Evolutionary conservation across 1,140 invertebrate genomes (phyloP), one percentile per base, ranked within the genome.

Genomic region (Panulirus ornatus): DNA sequence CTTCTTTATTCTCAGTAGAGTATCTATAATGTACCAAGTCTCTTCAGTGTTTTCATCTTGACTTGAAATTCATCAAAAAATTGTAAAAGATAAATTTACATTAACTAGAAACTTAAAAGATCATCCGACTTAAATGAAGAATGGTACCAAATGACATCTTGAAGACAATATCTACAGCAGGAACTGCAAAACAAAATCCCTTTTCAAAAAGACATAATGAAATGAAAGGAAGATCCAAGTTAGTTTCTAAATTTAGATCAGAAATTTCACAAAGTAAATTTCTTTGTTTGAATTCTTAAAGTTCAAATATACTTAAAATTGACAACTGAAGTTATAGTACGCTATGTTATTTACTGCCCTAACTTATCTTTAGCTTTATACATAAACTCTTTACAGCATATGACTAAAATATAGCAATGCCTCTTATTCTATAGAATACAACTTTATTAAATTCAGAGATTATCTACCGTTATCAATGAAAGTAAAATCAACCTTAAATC

Each of bases 401-500:
- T 76, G 38, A 51, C 76, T 79, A 30, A 79, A 51, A 42, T 79
- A 79, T 54, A 51, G 1, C 11, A 79, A 79, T 79, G 76, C n/a
- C 44, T 79, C 44, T 58, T 58, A 27, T 2, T 76, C 76, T 79
- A 51, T 79, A 14, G 30, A 30, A 51, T 51, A 79, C 34, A 79
- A 34, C 76, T 51, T 51, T 79, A 30, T 51, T 40, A 79, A 51
- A 22, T 79, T 34, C 51, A 51, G 27, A 79, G n/a, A 51, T 51
- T n/a, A 79, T 30, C 42, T 36, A 30, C 47, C 76, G 51, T 36
- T 40, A 34, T 51, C 36, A 30, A 30, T 79, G 42, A 47, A 79
- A 44, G 51, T 30, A 22, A 27, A 51, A 51, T 79, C 76, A 30
- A n/a, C 40, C 38, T 76, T 22, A 22, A 44, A 76, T 76, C 75